Conservation (phyloP, 2,113 vertebrate species). For the Serilophus lunatus region DNA sequence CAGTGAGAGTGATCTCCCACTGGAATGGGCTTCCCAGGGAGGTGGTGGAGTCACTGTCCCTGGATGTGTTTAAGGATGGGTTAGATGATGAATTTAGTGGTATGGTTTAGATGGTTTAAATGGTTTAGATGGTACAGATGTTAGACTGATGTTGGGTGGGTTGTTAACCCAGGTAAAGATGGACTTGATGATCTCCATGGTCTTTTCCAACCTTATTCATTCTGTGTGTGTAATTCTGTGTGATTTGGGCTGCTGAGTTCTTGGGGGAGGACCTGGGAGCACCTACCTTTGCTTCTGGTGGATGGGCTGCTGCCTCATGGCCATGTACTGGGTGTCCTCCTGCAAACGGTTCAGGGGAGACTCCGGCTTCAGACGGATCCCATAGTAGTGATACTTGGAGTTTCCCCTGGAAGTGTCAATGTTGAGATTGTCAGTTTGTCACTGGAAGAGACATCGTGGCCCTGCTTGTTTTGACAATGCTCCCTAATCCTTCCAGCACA, state of each 20-base stretch:
- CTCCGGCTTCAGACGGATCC: conserved; percentile 96
- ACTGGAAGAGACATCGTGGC: background rate
- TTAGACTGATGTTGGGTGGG: no score
- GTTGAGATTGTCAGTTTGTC: background rate
- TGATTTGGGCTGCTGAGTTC: background rate
- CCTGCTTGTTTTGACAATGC: background rate
- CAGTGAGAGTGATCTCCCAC: no score
- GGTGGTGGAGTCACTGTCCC: no score
- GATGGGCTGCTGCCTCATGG: conserved; percentile 94
- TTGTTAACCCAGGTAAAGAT: no score
- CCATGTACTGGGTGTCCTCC: conserved; percentile 96
- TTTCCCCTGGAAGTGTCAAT: conserved; percentile 80
- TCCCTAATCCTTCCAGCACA: background rate
- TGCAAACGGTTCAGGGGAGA: conserved; percentile 92
- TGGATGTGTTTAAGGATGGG: no score
- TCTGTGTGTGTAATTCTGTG: no score
- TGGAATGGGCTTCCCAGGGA: no score
- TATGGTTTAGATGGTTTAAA: no score
- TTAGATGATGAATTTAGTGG: no score
- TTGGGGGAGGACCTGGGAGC: background rate
- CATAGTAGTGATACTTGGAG: conserved; percentile 98
- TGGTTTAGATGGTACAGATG: no score
- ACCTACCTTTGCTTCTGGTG: conserved; percentile 95
- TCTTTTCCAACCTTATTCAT: no score
- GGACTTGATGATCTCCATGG: no score